Conservation (phyloP, 1,140 invertebrate genomes). For the Mya arenaria region DNA sequence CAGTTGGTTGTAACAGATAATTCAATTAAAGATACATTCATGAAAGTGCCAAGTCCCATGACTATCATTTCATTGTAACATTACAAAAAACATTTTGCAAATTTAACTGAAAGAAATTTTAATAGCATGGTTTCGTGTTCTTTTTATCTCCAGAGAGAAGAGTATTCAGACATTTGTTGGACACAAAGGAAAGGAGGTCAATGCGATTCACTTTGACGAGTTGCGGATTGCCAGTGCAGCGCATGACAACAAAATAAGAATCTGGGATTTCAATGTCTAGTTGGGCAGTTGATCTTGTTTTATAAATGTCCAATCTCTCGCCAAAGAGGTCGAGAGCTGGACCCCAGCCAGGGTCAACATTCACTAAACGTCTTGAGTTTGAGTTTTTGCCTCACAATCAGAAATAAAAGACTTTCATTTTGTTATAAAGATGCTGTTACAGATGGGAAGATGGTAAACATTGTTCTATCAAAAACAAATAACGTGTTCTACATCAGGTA, state of each 20-base stretch:
- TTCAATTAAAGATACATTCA: too few species aligned
- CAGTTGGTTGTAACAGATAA: too few species aligned
- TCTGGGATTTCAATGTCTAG: slow-evolving; percentile 73
- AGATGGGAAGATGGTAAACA: too few species aligned
- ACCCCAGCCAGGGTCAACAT: slow-evolving; percentile 71
- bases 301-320: slow-evolving; percentile 67
- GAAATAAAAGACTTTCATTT: too few species aligned
- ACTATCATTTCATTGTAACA: too few species aligned
- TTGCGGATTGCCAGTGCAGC: slow-evolving; percentile 70
- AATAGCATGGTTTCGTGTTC: too few species aligned
- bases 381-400: slow-evolving; percentile 59
- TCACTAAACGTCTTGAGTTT: slow-evolving; percentile 74
- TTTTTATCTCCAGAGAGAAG: slow-evolving; percentile 59
- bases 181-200: slow-evolving; percentile 66
- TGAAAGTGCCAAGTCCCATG: too few species aligned
- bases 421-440: too few species aligned
- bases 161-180: slow-evolving; percentile 74
- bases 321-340: slow-evolving; percentile 69
- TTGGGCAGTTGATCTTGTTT: slow-evolving; percentile 68
- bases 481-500: too few species aligned
- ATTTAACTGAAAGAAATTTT: too few species aligned
- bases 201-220: slow-evolving; percentile 73
- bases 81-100: too few species aligned
- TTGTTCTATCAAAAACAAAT: too few species aligned
- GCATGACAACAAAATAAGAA: slow-evolving; percentile 70